Evolutionary conservation across 2,888 invertebrate species (phyloP), one percentile per base, ranked within the genome.

Genomic region (Darwinula stevensoni): DNA sequence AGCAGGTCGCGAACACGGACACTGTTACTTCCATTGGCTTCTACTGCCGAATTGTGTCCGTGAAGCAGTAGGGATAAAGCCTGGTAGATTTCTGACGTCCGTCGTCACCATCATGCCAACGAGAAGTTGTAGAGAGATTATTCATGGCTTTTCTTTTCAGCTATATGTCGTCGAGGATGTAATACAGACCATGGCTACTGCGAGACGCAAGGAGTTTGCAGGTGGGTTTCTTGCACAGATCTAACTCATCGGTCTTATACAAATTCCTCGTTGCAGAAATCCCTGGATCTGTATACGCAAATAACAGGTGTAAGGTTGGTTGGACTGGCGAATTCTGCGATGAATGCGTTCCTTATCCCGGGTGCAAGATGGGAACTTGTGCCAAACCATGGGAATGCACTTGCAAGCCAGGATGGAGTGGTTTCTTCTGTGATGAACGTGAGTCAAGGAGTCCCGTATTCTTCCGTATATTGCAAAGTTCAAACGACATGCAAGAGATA

Each of bases 361-460:
- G 80, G 38, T 86, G 84, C 47, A 63, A 64, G 34, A 67, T 82
- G 46, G 86, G 86, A 14, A 59, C 64, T 33, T 86, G 86, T 50
- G 60, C 59, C 34, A 57, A 68, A 32, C 80, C 84, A 2, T 84
- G 80, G 80, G 75, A 84, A 49, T 86, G 86, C 51, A 63, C 66
- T 45, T 86, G 86, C 50, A 59, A 69, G 41, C 59, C 65, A 2
- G 82, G 82, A 31, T 80, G 75, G 75, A 75, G 78, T 30, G 84
- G 84, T 39, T 70, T 80, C 61, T 63, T 78, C 13, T 86, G 86
- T 49, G 73, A 82, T 49, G 73, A 80, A 65, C 68, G 78, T 76
- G 48, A 49, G 48, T 6, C 4, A 17, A 28, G 30, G 17, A n/a
- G 15, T 32, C n/a, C 18, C 22, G 12, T 35, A 15, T 17, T 35